Evolutionary conservation across 2,797 vertebrate species (phyloP).

Genomic region (Erethizon dorsatum): DNA sequence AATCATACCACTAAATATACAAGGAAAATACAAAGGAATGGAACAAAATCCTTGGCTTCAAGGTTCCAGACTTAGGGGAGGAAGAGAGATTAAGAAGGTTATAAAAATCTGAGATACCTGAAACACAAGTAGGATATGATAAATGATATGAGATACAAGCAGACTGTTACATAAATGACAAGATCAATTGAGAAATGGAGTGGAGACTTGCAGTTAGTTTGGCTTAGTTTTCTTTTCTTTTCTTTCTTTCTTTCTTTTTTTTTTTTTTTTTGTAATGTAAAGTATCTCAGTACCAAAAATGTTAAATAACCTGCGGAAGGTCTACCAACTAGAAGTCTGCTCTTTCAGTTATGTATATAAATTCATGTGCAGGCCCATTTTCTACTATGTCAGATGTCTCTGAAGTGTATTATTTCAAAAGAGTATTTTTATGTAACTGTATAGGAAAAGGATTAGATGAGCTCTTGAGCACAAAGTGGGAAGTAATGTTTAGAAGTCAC

Average conservation of each 20-base stretch:
- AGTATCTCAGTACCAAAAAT: not conserved
- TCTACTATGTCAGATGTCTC: conserved; percentile 35
- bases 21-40: not conserved
- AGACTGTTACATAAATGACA: not conserved
- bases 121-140: not conserved
- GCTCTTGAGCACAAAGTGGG: not conserved
- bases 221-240: not conserved
- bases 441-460: conserved; percentile 48
- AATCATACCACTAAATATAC: not conserved
- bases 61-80: not conserved
- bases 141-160: not conserved
- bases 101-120: not conserved
- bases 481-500: conserved; percentile 57
- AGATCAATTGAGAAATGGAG: not conserved
- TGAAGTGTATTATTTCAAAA: conserved; percentile 40
- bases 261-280: conserved; percentile 10
- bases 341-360: not conserved
- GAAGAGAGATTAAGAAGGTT: not conserved
- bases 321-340: not conserved
- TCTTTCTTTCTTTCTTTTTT: not conserved
- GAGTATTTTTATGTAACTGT: conserved; percentile 38
- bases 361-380: not conserved
- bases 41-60: not conserved
- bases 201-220: not conserved
- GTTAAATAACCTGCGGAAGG: not conserved